These are phyloP conservation scores for Otis tarda DNA, from an alignment of 2,113 vertebrate genomes.

Conservation along the genomic window DNA sequence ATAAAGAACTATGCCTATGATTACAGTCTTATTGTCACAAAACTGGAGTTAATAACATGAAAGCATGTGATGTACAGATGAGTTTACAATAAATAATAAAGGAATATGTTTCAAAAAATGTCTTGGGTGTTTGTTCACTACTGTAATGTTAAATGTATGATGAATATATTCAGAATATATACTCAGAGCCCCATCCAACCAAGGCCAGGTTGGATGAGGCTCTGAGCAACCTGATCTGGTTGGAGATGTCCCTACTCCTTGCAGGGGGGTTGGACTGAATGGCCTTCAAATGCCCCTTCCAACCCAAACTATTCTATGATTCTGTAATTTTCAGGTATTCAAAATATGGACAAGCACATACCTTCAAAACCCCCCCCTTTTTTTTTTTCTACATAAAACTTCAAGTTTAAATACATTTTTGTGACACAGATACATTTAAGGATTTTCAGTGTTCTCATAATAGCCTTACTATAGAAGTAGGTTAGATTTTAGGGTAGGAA, in stretches of 20 bases:
- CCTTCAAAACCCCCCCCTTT: not conserved
- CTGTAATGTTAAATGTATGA: not conserved
- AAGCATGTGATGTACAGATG: not conserved
- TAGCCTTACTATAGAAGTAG: not conserved
- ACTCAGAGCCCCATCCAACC: too few species aligned
- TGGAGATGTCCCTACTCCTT: too few species aligned
- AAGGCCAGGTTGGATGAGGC: too few species aligned
- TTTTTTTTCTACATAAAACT: not conserved
- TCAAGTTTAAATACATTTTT: not conserved
- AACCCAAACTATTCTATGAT: too few species aligned
- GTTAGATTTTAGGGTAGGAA: not conserved
- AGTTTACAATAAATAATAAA: not conserved
- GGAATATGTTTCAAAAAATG: not conserved
- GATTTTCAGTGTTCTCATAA: not conserved
- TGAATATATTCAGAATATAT: not conserved
- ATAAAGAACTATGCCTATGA: not conserved
- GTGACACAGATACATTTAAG: not conserved
- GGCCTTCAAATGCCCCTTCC: too few species aligned
- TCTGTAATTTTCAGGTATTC: not conserved
- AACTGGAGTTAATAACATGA: not conserved
- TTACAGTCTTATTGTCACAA: not conserved
- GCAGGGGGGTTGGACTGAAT: too few species aligned
- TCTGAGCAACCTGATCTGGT: too few species aligned
- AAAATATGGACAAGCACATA: not conserved
- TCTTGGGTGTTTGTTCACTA: not conserved